Evolutionary conservation across 2,888 invertebrate species (phyloP).

Genomic region (Amaurobius ferox): DNA sequence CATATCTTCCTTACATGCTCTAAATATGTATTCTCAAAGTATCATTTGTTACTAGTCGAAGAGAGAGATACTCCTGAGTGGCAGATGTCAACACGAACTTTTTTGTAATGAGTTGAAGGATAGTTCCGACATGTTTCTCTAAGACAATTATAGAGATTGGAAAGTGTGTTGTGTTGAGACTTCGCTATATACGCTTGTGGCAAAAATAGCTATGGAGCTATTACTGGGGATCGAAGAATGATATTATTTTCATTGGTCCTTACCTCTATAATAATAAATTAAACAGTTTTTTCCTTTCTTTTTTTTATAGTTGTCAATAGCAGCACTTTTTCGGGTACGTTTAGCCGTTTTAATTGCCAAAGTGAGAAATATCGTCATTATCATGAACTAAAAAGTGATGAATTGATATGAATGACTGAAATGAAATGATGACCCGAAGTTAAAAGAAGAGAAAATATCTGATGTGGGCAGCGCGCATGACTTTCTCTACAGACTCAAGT

Average conservation of each 20-base stretch:
- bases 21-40: neutral
- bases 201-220: neutral
- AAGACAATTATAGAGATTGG: constrained; percentile 5
- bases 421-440: too few relatives aligned
- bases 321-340: too few relatives aligned
- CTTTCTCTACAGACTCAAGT: too few relatives aligned
- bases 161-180: neutral
- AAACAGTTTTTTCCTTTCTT: neutral
- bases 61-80: neutral
- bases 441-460: too few relatives aligned
- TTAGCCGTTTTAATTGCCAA: too few relatives aligned
- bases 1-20: too few relatives aligned
- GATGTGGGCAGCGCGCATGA: too few relatives aligned
- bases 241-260: neutral
- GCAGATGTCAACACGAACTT: neutral
- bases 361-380: too few relatives aligned
- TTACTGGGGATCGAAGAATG: constrained; percentile 3
- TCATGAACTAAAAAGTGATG: too few relatives aligned
- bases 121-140: neutral
- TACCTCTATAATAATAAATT: neutral
- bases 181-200: neutral
- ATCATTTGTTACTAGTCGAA: neutral
- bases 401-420: too few relatives aligned
- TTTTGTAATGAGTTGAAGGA: neutral
- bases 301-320: too few relatives aligned